Conservation (phyloP, 1,140 invertebrate genomes). For the Drosophila ambigua region DNA sequence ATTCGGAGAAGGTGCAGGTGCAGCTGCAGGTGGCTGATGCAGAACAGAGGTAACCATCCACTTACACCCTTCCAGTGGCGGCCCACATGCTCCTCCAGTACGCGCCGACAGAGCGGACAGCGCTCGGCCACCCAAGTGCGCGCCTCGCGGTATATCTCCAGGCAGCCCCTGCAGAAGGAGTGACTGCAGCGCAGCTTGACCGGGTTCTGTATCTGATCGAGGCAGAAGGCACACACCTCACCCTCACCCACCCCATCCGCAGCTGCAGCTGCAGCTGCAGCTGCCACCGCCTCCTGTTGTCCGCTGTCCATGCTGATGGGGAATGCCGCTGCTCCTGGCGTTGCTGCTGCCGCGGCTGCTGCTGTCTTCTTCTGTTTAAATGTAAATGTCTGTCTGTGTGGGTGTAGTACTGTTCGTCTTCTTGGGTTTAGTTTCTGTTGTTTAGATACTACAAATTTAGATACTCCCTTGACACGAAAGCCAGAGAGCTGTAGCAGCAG, state of each 20-base stretch:
- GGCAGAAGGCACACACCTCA: conserved; percentile 58
- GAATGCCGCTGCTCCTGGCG: background rate
- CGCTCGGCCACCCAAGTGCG: conserved; percentile 48
- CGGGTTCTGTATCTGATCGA: conserved; percentile 41
- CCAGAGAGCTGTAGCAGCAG: background rate
- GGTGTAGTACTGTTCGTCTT: no score
- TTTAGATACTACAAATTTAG: conserved; percentile 28
- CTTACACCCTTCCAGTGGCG: background rate
- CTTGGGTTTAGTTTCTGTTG: background rate
- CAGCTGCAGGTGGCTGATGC: background rate
- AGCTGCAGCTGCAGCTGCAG: no score
- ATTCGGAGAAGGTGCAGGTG: background rate
- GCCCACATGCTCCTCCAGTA: background rate
- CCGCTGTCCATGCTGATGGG: background rate
- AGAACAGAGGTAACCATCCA: background rate
- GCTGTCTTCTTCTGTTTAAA: background rate
- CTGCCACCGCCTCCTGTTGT: background rate
- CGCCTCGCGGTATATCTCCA: conserved; percentile 40
- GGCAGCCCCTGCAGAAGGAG: conserved; percentile 54
- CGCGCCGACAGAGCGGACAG: conserved; percentile 55
- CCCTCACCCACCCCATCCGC: background rate
- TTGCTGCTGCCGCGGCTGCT: background rate
- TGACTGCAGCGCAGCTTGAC: conserved; percentile 48
- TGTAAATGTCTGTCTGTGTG: no score
- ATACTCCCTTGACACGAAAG: conserved; percentile 9